phyloP scores from a whole-genome alignment of 1,140 invertebrate genomes.

The Saccostrea echinata region DNA sequence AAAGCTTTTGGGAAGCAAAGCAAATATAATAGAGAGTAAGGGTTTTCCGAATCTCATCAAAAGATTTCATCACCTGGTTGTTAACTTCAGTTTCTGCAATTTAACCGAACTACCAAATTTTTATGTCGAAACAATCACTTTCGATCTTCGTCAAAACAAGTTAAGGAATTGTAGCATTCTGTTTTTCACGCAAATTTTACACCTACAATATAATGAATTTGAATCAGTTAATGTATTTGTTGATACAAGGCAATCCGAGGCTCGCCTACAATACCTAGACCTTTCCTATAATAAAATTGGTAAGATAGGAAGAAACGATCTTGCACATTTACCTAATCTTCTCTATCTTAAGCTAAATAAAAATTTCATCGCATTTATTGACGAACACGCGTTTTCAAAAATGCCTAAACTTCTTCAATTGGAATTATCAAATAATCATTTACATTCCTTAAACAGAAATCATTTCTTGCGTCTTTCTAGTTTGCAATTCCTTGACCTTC shows the following conservation, averaged over 20 bases:
- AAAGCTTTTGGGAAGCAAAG: neutral
- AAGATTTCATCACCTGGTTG: neutral
- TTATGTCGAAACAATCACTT: neutral
- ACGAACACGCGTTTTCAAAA: neutral
- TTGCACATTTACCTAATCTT: neutral
- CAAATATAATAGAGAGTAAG: neutral
- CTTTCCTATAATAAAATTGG: neutral
- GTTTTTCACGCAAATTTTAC: neutral
- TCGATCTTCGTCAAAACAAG: neutral
- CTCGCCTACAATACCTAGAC: neutral
- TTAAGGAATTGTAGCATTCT: neutral
- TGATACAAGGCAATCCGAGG: conserved; percentile 6
- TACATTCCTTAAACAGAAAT: neutral
- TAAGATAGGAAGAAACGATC: neutral
- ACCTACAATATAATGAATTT: neutral
- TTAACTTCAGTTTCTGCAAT: neutral
- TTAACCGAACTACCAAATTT: neutral
- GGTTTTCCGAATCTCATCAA: neutral
- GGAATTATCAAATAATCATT: neutral
- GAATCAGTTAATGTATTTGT: neutral
- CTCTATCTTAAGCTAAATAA: neutral
- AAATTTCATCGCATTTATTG: neutral
- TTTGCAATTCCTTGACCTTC: neutral
- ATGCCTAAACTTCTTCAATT: neutral
- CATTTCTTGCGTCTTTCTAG: neutral